Evolutionary conservation across 2,113 vertebrate species (phyloP).

Genomic region (Paedocypris sp.): DNA sequence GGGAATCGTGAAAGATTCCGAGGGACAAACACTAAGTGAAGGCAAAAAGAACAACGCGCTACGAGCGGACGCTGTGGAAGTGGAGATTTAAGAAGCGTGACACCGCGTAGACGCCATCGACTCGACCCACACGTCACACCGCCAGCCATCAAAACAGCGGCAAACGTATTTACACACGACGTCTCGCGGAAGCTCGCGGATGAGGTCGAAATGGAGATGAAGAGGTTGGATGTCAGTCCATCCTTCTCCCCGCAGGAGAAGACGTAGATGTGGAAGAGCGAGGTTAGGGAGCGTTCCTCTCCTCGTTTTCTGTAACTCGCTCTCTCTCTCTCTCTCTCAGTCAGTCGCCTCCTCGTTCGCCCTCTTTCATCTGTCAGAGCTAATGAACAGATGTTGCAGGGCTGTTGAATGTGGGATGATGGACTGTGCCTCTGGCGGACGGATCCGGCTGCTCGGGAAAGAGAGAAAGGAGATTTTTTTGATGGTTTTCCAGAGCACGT

Average conservation of each 20-base stretch:
- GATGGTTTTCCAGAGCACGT: slow-evolving; percentile 42
- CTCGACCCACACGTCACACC: neutral
- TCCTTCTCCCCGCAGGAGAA: neutral
- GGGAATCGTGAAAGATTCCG: neutral
- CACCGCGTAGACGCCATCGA: neutral
- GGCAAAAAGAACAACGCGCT: slow-evolving; percentile 33
- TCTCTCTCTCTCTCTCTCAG: neutral
- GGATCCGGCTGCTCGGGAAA: slow-evolving; percentile 47
- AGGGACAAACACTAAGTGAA: neutral
- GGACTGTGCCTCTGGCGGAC: slow-evolving; percentile 51
- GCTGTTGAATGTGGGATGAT: slow-evolving; percentile 61
- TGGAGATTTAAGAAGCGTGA: no score
- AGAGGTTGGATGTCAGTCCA: neutral
- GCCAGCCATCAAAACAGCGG: neutral
- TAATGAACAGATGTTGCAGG: slow-evolving; percentile 70
- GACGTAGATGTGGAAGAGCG: slow-evolving; percentile 1
- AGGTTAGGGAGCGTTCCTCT: neutral
- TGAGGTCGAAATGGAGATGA: neutral
- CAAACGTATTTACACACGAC: neutral
- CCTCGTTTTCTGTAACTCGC: neutral
- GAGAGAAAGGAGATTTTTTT: slow-evolving; percentile 30
- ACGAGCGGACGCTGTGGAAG: no score
- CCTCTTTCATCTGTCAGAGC: slow-evolving; percentile 60
- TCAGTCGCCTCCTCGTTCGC: slow-evolving; percentile 30
- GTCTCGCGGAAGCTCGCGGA: neutral